phyloP scores from a whole-genome alignment of 2,888 invertebrate genomes.

The Melinaea marsaeus region DNA sequence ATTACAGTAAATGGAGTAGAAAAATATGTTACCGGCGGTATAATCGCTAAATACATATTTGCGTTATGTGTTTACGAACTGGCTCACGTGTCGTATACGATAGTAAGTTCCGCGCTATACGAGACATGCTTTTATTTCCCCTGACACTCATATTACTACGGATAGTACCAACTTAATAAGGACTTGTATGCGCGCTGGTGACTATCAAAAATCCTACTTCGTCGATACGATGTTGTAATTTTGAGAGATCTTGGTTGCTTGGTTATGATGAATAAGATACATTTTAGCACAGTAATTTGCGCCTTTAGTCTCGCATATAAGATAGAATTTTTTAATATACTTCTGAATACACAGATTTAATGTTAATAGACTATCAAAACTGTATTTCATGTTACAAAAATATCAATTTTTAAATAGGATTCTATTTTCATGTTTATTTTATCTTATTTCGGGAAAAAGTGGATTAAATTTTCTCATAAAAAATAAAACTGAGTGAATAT shows the following conservation, averaged over 20 bases:
- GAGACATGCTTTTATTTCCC: constrained; percentile 66
- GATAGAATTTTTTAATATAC: constrained; percentile 61
- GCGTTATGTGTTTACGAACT: constrained; percentile 34
- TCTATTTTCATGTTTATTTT: not conserved
- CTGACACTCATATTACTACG: constrained; percentile 64
- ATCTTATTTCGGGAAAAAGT: not conserved
- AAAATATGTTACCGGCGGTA: constrained; percentile 6
- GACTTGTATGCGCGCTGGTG: constrained; percentile 43
- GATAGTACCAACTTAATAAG: constrained; percentile 54
- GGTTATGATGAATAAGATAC: constrained; percentile 55
- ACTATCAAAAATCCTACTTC: constrained; percentile 37
- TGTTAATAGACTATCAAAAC: constrained; percentile 17
- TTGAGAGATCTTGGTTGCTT: constrained; percentile 45
- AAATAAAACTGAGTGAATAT: not conserved
- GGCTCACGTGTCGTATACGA: constrained; percentile 39
- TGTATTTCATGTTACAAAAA: not conserved
- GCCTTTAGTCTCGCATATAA: constrained; percentile 66
- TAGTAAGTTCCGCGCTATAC: constrained; percentile 47
- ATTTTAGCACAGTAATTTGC: constrained; percentile 66
- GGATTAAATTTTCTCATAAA: not conserved
- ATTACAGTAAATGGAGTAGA: not conserved
- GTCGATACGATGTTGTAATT: constrained; percentile 35
- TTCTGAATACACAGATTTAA: constrained; percentile 34
- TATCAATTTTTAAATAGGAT: too few relatives aligned
- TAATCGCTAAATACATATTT: constrained; percentile 24